These are phyloP conservation scores for Acipenser ruthenus DNA, from an alignment of 2,797 vertebrate species.

Conservation along the genomic window DNA sequence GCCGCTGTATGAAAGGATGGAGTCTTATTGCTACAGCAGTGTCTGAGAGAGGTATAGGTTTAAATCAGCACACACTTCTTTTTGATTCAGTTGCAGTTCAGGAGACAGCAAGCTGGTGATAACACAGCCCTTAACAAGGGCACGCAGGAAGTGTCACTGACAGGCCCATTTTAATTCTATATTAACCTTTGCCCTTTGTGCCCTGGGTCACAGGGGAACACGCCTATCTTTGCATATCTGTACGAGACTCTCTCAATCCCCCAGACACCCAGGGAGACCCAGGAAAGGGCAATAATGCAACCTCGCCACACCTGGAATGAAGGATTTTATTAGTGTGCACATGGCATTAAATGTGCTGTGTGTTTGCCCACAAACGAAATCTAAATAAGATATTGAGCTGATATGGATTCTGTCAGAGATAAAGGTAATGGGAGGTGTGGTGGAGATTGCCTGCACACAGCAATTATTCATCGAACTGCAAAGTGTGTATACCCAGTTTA, in stretches of 20 bases:
- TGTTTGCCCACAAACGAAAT: conserved; percentile 16
- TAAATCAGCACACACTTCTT: too few relatives aligned
- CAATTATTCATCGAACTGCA: too few relatives aligned
- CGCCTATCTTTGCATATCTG: conserved; percentile 10
- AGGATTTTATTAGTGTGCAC: conserved; percentile 19
- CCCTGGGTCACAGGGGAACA: conserved; percentile 22
- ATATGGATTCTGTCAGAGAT: conserved; percentile 6
- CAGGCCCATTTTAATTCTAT: conserved; percentile 29
- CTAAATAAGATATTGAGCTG: conserved; percentile 13
- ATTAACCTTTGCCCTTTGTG: conserved; percentile 31
- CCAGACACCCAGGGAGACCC: conserved; percentile 10
- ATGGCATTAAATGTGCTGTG: conserved; percentile 13
- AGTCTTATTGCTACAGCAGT: too few relatives aligned
- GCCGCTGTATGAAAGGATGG: too few relatives aligned
- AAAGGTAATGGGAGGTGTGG: background rate
- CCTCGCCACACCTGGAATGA: conserved; percentile 8
- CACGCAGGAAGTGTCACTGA: conserved; percentile 31
- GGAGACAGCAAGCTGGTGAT: background rate
- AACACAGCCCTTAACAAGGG: conserved; percentile 24
- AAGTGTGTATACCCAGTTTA: background rate
- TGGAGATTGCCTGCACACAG: background rate
- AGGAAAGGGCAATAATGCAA: background rate
- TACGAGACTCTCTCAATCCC: conserved; percentile 7
- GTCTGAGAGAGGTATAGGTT: too few relatives aligned
- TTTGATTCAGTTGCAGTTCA: too few relatives aligned